Evolutionary conservation across 1,140 invertebrate genomes (phyloP).

Genomic region (Galleria mellonella): DNA sequence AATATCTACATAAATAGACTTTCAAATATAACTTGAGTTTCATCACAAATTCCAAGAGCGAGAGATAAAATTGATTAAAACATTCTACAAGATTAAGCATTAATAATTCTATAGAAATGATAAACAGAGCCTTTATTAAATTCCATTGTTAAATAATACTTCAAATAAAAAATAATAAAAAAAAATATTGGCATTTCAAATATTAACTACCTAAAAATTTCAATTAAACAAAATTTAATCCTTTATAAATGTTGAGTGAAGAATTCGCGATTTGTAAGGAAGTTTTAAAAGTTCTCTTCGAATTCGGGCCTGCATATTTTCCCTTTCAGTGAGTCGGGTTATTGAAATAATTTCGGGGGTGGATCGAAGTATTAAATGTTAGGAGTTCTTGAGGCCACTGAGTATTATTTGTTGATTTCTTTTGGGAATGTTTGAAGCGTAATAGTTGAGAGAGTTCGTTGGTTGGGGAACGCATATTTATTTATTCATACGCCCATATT

Average conservation of each 20-base stretch:
- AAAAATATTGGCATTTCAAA: neutral
- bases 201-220: conserved; percentile 2
- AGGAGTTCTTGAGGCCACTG: neutral
- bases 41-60: too few species aligned
- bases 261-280: conserved; percentile 4
- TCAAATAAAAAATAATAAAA: neutral
- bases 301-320: conserved; percentile 4
- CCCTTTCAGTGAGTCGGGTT: conserved; percentile 4
- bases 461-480: too few species aligned
- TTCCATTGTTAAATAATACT: neutral
- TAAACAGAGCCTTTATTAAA: neutral
- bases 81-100: too few species aligned
- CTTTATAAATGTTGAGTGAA: conserved; percentile 1
- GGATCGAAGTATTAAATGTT: conserved; percentile 7
- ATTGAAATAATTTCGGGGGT: conserved; percentile 9
- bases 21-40: too few species aligned
- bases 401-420: too few species aligned
- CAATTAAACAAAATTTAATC: conserved; percentile 7
- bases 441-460: too few species aligned
- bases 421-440: too few species aligned
- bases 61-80: too few species aligned
- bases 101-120: too few species aligned
- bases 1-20: too few species aligned
- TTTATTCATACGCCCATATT: too few species aligned
- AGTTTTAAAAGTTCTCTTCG: conserved; percentile 3